A percentile compares a stretch with the other conserved stretches of the same genome.
Conservation (phyloP, 2,113 vertebrate genomes). For the Arvicanthis niloticus region DNA sequence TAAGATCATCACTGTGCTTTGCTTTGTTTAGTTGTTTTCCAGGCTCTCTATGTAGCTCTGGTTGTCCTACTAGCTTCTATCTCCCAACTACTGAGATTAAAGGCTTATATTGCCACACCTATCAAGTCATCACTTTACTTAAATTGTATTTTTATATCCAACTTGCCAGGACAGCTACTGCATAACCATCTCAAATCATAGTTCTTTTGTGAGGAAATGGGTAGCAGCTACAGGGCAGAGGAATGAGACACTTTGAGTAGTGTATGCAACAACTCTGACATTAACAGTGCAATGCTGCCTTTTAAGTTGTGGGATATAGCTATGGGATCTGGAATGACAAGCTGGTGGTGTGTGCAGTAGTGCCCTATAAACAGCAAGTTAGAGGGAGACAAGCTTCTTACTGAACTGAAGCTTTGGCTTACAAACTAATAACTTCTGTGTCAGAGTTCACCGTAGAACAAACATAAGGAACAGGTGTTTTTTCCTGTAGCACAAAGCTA, state of each 20-base stretch:
- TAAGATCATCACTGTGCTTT: not conserved
- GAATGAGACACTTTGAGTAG: slow-evolving; percentile 24
- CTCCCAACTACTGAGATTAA: not conserved
- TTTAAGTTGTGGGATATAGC: not conserved
- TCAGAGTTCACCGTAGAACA: slow-evolving; percentile 16
- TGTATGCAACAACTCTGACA: not conserved
- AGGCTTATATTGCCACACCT: not conserved
- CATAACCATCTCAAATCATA: slow-evolving; percentile 20
- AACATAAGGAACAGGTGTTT: slow-evolving; percentile 30
- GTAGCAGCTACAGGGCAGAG: slow-evolving; percentile 26
- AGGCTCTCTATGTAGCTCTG: not conserved
- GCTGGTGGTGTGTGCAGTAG: not conserved
- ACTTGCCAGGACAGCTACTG: slow-evolving; percentile 25
- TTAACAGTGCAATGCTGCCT: slow-evolving; percentile 3
- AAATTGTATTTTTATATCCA: slow-evolving; percentile 52
- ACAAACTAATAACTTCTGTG: slow-evolving; percentile 55
- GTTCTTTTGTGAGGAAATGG: slow-evolving; percentile 22
- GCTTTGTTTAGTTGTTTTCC: not conserved
- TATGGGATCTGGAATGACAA: not conserved
- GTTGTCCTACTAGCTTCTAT: not conserved
- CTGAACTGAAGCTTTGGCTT: slow-evolving; percentile 59
- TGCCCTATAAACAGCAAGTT: slow-evolving; percentile 38
- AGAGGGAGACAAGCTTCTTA: not conserved
- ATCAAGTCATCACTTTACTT: not conserved
- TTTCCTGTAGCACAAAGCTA: slow-evolving; percentile 52